Evolutionary conservation across 1,140 invertebrate genomes (phyloP), one percentile per base, ranked within the genome.

Genomic region (Theocolax elegans): DNA sequence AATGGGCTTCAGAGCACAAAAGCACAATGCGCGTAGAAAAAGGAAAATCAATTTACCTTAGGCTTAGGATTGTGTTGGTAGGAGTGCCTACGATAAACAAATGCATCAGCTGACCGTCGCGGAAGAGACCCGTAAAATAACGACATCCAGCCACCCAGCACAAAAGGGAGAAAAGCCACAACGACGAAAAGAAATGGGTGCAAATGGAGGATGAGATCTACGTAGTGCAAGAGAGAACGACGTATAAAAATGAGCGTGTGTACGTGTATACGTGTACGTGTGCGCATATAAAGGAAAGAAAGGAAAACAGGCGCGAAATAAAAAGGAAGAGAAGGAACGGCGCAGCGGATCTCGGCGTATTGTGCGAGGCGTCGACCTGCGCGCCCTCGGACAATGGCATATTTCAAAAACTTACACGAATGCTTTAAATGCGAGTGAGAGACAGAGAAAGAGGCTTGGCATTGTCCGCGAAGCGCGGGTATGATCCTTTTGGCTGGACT

Each of bases 361-460:
- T 49, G 56, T 51, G 29, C 29, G 53, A 40, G 63, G 31, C 51
- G 51, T 66, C 64, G 44, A 49, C 29, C 54, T 25, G 44, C 48
- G 31, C 21, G 13, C 56, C 38, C 67, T 17, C 58, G 53, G 46
- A 69, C 70, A 74, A 72, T 72, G 51, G 23, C 63, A 53, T 64
- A 60, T 64, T 73, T 66, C 60, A 72, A 69, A 67, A 75, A 72
- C 53, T 74, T 69, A 72, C 63, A 67, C 69, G 71, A 64, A 46
- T 42, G 68, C 60, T 67, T 64, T 46, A 73, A 71, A 71, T 29
- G 27, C 53, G 29, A 19, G 12, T 51, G 3, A n/a, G 42, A 44
- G 6, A n/a, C 7, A n/a, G 42, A 44, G 42, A n/a, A n/a, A 12
- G 71, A 35, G 48, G 15, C 58, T 35, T 35, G 4, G 4, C 48